phyloP scores from a whole-genome alignment of 2,113 vertebrate species.

The Nothoprocta perdicaria region DNA sequence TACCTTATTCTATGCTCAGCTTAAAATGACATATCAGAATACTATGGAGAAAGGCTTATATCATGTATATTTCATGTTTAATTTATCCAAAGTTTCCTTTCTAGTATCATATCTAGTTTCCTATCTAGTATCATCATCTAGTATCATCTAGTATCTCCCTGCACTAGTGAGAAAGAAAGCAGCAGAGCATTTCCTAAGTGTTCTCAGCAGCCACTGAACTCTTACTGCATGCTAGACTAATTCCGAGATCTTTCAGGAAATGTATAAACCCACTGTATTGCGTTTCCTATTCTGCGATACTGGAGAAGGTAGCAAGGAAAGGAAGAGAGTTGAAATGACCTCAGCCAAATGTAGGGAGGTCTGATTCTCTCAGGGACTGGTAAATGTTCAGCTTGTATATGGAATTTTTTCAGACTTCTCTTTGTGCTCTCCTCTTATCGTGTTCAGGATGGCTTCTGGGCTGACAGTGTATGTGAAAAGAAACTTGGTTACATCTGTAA shows the following conservation, averaged over 20 bases:
- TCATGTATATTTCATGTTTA: background rate
- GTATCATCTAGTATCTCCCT: too few species aligned
- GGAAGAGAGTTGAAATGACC: background rate
- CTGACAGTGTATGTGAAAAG: constrained; percentile 86
- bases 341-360: background rate
- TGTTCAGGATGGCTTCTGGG: constrained; percentile 88
- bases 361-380: background rate
- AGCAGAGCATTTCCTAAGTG: background rate
- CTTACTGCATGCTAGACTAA: background rate
- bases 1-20: background rate
- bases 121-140: background rate
- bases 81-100: background rate
- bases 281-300: background rate
- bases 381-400: background rate
- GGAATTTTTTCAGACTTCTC: background rate
- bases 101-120: background rate
- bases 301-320: background rate
- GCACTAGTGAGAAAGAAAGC: background rate
- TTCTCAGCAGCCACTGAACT: background rate
- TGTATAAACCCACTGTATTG: background rate
- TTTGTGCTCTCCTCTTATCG: background rate
- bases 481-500: constrained; percentile 88
- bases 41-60: background rate
- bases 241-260: background rate
- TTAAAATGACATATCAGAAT: background rate